Base-by-base conservation (phyloP, 2,797 vertebrate species). In the Sciurus vulgaris region DNA sequence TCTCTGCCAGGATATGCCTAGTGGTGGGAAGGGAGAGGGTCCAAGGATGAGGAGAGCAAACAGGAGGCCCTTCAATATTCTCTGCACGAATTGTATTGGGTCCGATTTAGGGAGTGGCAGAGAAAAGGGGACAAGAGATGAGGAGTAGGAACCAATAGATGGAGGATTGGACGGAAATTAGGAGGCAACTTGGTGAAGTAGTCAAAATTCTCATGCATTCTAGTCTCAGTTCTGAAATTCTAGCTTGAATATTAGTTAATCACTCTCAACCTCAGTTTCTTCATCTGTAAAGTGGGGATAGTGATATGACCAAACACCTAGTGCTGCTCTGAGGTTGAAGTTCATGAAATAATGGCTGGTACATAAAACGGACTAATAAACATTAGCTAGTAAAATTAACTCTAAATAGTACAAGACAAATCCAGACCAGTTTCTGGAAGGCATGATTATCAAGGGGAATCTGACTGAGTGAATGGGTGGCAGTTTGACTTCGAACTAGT, bases 161-260 rank as follows among this genome's bases (percentile, higher is more conserved):
- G n/a, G 61, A 88, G 90, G 69, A 56, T 0, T 54, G 33, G 15
- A 38, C 20, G 38, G 38, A 47, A 24, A 86, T 76, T 26, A 54
- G 72, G 24, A 81, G 49, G 41, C 26, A 84, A 38, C 65, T 76
- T 79, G 65, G 63, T 85, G 33, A 89, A 84, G 12, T 59, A 35
- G 47, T 79, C 85, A 84, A 89, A 79, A 70, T 13, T 88, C 7
- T 49, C 0, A 0, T 47, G 10, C 54, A 28, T 51, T 77, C 69
- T 56, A 92, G 41, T 72, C 26, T 89, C 73, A 47, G 15, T 91
- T 84, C 24, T 95, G n/a, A 65, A 95, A 92, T 79, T 78, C 63
- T 56, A n/a, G 61, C 28, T 11, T 38, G 30, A 90, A 15, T 20
- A 33, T 11, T 38, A 26, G 88, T 10, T 20, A 82, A 49, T 70